These are phyloP conservation scores for Crotalus helleri DNA, from an alignment of 2,113 vertebrate genomes.

Conservation along the genomic window DNA sequence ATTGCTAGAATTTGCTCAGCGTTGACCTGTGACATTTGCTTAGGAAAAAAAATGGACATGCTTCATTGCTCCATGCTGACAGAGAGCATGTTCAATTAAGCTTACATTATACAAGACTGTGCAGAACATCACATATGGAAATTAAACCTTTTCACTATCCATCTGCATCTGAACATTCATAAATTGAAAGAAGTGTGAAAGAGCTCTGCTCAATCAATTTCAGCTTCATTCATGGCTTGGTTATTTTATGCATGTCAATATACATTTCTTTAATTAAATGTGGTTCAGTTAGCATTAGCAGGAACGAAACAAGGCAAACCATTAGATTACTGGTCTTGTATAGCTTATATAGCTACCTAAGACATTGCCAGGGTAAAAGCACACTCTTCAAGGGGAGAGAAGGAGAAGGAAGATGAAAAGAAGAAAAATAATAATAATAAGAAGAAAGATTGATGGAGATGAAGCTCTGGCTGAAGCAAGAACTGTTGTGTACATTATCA, in stretches of 20 bases:
- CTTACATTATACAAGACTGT: constrained; percentile 60
- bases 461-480: constrained; percentile 22
- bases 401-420: background rate
- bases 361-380: background rate
- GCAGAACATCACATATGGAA: constrained; percentile 64
- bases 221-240: constrained; percentile 54
- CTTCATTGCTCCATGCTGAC: constrained; percentile 43
- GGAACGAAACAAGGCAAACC: constrained; percentile 24
- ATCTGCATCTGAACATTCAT: constrained; percentile 60
- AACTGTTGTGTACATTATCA: constrained; percentile 3
- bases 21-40: constrained; percentile 56
- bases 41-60: constrained; percentile 56
- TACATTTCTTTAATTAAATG: constrained; percentile 67
- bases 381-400: constrained; percentile 25
- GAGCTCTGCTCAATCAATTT: constrained; percentile 65
- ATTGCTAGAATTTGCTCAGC: constrained; percentile 53
- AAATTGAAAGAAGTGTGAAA: constrained; percentile 67
- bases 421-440: background rate
- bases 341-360: constrained; percentile 1
- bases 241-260: constrained; percentile 60
- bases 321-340: background rate
- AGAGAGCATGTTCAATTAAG: constrained; percentile 68
- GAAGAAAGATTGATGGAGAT: constrained; percentile 14
- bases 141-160: constrained; percentile 68
- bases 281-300: constrained; percentile 46